Percentiles rank a stretch among this genome's conserved stretches.
These are phyloP conservation scores for Sebastes miniatus DNA, from an alignment of 2,797 vertebrate species.

Conservation along the genomic window DNA sequence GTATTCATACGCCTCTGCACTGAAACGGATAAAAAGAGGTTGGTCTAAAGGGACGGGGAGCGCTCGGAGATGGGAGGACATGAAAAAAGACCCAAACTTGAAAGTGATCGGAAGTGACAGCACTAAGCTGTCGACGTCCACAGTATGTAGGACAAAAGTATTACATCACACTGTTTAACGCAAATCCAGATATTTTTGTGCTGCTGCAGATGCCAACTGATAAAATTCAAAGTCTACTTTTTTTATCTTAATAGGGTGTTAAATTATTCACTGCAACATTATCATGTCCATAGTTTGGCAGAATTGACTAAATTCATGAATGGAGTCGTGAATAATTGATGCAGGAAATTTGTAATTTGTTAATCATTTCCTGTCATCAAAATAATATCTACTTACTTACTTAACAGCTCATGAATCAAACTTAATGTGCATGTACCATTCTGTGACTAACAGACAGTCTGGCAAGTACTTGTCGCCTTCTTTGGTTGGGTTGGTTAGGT, in stretches of 20 bases:
- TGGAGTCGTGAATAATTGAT: not conserved
- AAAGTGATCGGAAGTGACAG: slow-evolving; percentile 35
- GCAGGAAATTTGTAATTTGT: not conserved
- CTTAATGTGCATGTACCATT: not conserved
- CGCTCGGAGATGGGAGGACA: not conserved
- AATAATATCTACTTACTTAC: not conserved
- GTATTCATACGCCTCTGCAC: slow-evolving; percentile 52
- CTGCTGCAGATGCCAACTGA: not conserved
- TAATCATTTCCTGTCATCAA: not conserved
- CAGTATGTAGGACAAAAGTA: slow-evolving; percentile 1
- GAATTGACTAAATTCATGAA: not conserved
- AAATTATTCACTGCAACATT: slow-evolving; percentile 26
- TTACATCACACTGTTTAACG: slow-evolving; percentile 16
- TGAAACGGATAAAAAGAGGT: slow-evolving; percentile 26
- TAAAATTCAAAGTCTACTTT: not conserved
- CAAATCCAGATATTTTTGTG: slow-evolving; percentile 1
- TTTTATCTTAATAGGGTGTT: not conserved
- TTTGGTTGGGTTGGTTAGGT: too few relatives aligned
- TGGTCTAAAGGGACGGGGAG: not conserved
- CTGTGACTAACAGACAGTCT: too few relatives aligned
- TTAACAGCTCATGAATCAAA: not conserved
- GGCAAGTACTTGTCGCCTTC: too few relatives aligned
- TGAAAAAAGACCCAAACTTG: slow-evolving; percentile 24
- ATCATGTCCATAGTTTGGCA: not conserved
- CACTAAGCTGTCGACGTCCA: slow-evolving; percentile 22